Conservation (phyloP, 1,140 invertebrate genomes). For the Bombus pyrosoma region DNA sequence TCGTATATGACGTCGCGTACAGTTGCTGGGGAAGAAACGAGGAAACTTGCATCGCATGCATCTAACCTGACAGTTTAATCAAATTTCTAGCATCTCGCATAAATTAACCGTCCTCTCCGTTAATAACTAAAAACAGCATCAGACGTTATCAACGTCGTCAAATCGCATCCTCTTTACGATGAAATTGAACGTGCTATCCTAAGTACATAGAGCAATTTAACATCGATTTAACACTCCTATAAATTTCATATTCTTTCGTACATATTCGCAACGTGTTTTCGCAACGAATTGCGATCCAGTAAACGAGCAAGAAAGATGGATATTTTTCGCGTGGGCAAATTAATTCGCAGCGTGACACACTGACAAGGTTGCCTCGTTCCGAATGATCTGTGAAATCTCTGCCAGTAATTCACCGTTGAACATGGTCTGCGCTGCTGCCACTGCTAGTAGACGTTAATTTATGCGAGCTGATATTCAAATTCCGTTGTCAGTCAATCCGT, state of each 20-base stretch:
- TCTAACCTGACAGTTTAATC: neutral
- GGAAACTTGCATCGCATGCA: neutral
- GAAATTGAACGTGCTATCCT: neutral
- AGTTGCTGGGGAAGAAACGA: neutral
- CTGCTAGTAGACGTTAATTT: conserved; percentile 7
- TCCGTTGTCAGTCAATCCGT: conserved; percentile 9
- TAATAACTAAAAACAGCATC: neutral
- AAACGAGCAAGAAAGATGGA: neutral
- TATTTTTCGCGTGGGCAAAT: conserved; percentile 12
- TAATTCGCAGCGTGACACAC: neutral
- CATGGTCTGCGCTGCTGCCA: neutral
- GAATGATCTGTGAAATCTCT: conserved; percentile 32
- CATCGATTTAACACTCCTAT: neutral
- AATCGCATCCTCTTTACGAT: neutral
- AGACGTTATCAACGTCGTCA: neutral
- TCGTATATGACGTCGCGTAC: neutral
- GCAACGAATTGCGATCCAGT: neutral
- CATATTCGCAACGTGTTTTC: neutral
- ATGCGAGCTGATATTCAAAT: conserved; percentile 23
- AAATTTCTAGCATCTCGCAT: neutral
- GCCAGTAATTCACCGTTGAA: conserved; percentile 32
- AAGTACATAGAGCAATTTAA: neutral
- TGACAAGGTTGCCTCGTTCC: conserved; percentile 15
- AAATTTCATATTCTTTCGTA: neutral
- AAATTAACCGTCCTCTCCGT: neutral